Percentiles rank a stretch among this genome's conserved stretches.
Evolutionary conservation across 2,797 vertebrate species (phyloP).

Genomic region (Poecile montanus): DNA sequence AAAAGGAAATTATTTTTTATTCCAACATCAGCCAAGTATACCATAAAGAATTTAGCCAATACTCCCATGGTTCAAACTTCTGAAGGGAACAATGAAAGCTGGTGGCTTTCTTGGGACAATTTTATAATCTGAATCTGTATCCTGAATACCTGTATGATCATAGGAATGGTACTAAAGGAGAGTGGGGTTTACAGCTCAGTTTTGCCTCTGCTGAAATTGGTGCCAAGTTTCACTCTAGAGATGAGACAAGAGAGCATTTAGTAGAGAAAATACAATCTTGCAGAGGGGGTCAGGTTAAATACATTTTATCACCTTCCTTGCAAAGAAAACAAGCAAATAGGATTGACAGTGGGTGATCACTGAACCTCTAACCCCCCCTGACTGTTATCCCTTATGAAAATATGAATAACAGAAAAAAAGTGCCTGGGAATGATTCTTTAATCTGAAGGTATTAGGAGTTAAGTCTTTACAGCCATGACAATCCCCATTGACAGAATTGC

Average conservation of each 20-base stretch:
- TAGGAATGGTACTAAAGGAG: not conserved
- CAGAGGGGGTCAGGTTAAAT: not conserved
- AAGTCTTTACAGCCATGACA: constrained; percentile 47
- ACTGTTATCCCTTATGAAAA: constrained; percentile 10
- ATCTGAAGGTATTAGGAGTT: constrained; percentile 50
- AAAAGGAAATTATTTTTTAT: not conserved
- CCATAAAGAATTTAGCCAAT: not conserved
- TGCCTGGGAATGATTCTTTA: constrained; percentile 26
- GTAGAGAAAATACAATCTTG: not conserved
- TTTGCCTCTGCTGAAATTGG: not conserved
- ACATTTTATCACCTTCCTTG: not conserved
- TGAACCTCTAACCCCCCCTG: not conserved
- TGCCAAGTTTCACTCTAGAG: not conserved
- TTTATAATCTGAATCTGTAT: not conserved
- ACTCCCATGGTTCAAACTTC: not conserved
- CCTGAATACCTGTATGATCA: not conserved
- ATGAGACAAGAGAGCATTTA: not conserved
- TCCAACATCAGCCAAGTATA: not conserved
- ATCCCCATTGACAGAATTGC: constrained; percentile 19
- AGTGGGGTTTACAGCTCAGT: not conserved
- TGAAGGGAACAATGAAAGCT: not conserved
- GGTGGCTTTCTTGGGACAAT: not conserved
- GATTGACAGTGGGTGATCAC: not conserved
- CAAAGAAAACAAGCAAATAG: constrained; percentile 16
- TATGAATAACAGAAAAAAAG: not conserved